Evolutionary conservation across 1,140 invertebrate species (phyloP), one percentile per base, ranked within the genome.

Genomic region (Limonius californicus): DNA sequence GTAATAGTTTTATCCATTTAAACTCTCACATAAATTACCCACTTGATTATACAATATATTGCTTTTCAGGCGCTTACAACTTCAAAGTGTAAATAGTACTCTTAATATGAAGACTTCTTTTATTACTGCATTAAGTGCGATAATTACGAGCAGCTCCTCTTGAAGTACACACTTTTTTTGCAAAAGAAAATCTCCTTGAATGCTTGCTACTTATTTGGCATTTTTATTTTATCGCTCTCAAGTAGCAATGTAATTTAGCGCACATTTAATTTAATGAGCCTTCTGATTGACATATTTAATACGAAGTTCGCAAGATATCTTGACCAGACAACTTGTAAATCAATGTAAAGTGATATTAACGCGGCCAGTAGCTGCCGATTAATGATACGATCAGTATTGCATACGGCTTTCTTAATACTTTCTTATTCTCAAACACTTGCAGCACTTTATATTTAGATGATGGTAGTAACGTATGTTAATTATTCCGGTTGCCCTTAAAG

Each of bases 1-100:
- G n/a, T 39, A 39, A 39, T 39, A 39, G 35, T 39, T 39, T 39
- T 39, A 39, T 39, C 35, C 35, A 39, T 39, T 39, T 39, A 39
- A 39, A 39, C 35, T 39, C 35, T 39, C 35, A 39, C 35, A 39
- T 39, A 39, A 39, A 39, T 39, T 39, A 39, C 35, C 35, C 35
- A 39, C 35, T 39, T 39, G 35, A 39, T 39, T 39, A 39, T 39
- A 39, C 35, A 39, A 39, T 39, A 14, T 39, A 39, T 39, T 39
- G n/a, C n/a, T 39, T 14, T 39, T 14, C n/a, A 39, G 35, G 7
- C 35, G 35, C 35, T 39, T 11, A 39, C n/a, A 39, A 39, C 35
- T 11, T 39, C 8, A 9, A 39, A 12, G n/a, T 39, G 35, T 39
- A 39, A 12, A 39, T 39, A 9, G 4, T 2, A 39, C 35, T 39